Percentiles rank a stretch among this genome's conserved stretches.
These are phyloP conservation scores for Zaprionus lachaisei DNA, from an alignment of 1,140 invertebrate genomes.

Conservation along the genomic window DNA sequence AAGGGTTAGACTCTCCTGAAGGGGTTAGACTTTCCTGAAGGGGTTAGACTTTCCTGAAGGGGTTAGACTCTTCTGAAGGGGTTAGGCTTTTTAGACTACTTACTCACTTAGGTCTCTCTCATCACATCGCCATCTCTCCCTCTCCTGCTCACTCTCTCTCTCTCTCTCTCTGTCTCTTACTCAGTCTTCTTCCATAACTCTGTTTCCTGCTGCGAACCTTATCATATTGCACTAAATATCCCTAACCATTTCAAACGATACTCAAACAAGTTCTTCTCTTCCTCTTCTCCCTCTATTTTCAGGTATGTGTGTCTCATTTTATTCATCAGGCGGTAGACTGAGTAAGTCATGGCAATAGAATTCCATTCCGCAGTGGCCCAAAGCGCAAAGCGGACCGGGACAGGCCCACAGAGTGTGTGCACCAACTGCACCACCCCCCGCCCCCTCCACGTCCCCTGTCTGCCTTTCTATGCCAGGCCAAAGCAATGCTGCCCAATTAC, in stretches of 20 bases:
- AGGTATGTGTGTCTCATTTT: conserved; percentile 1
- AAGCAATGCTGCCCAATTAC: conserved; percentile 43
- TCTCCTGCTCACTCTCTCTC: too few relatives aligned
- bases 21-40: too few relatives aligned
- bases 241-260: not conserved
- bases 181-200: not conserved
- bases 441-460: not conserved
- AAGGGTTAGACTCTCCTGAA: too few relatives aligned
- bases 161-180: too few relatives aligned
- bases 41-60: too few relatives aligned
- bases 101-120: too few relatives aligned
- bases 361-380: not conserved
- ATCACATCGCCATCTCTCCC: too few relatives aligned
- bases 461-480: not conserved
- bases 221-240: not conserved
- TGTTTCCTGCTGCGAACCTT: conserved; percentile 1
- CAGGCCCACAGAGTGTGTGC: not conserved
- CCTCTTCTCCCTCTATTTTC: not conserved
- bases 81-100: too few relatives aligned
- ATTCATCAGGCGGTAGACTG: not conserved
- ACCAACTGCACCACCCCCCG: too few relatives aligned
- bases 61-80: too few relatives aligned
- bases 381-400: not conserved
- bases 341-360: conserved; percentile 5
- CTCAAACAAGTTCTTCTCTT: not conserved